Evolutionary conservation across 92 coral and sea anemone genomes (phyloP), one percentile per base, ranked within the genome.

Genomic region (Parazoanthus darwini): DNA sequence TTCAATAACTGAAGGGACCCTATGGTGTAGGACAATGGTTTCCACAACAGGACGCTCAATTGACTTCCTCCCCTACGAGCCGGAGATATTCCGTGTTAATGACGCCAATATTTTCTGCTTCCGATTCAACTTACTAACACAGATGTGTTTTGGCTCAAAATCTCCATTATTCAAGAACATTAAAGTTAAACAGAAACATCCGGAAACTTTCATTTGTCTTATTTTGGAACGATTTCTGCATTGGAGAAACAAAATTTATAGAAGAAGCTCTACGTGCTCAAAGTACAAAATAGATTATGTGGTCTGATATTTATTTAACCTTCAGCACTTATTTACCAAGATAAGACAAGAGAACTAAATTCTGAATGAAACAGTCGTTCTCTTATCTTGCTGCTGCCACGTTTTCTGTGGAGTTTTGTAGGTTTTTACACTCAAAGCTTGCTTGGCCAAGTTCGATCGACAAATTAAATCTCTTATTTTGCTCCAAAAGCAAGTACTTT

Each of bases 1-100:
- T 91, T 91, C 85, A 58, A 75, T 82, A 81, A 58, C 76, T 82
- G 23, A 76, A 79, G 88, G 71, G 71, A 79, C 78, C 93, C 91
- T 71, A 78, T 29, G 72, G 91, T 36, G 91, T 63, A 80, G 29
- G 67, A 89, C 89, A 91, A 89, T 91, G 83, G 87, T 23, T 90
- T 90, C 86, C 90, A 78, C 90, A 58, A 35, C 87, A 85, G 93
- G 91, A 75, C 86, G 76, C 66, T 77, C 36, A 50, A 68, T 67
- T 76, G 87, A 82, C 48, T 86, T 50, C 81, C 51, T 90, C 79
- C 82, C 71, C 67, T 22, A 44, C 35, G 73, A 84, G 77, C 86
- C 56, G 44, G 54, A 71, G 43, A 70, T 35, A 84, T 70, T 84
- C 51, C 38, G 15, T 35, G 66, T 51, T 84, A 84, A 84, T 82